Evolutionary conservation across 2,797 vertebrate species (phyloP).

Genomic region (Phalanger gymnotis): DNA sequence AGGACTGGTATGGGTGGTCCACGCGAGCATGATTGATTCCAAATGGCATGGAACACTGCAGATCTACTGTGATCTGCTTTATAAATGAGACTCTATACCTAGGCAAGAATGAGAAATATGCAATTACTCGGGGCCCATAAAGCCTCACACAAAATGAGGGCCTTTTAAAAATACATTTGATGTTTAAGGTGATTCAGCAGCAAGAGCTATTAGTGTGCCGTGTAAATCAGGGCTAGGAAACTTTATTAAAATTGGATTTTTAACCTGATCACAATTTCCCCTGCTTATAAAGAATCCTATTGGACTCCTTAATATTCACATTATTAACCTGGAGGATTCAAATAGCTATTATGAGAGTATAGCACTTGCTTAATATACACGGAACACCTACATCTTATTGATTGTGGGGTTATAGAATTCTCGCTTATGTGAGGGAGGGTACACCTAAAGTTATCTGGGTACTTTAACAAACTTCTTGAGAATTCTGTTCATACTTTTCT

Average conservation of each 20-base stretch:
- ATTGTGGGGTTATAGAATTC: background rate
- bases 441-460: background rate
- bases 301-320: constrained; percentile 72
- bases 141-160: constrained; percentile 46
- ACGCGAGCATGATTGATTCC: background rate
- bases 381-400: background rate
- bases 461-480: background rate
- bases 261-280: constrained; percentile 76
- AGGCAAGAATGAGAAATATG: constrained; percentile 25
- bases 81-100: constrained; percentile 5
- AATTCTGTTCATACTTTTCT: background rate
- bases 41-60: background rate
- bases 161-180: constrained; percentile 73
- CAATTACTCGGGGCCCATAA: constrained; percentile 50
- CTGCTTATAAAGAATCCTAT: constrained; percentile 74
- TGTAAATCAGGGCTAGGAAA: constrained; percentile 74
- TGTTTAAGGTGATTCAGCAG: constrained; percentile 72
- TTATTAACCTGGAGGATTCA: constrained; percentile 72
- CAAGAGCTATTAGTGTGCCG: constrained; percentile 66
- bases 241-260: constrained; percentile 82
- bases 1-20: background rate
- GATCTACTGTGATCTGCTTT: constrained; percentile 9
- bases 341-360: constrained; percentile 48
- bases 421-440: background rate
- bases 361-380: background rate